Percentiles rank a stretch among this genome's conserved stretches.
Conservation (phyloP, 2,888 invertebrate species). For the Andrena dorsata region DNA sequence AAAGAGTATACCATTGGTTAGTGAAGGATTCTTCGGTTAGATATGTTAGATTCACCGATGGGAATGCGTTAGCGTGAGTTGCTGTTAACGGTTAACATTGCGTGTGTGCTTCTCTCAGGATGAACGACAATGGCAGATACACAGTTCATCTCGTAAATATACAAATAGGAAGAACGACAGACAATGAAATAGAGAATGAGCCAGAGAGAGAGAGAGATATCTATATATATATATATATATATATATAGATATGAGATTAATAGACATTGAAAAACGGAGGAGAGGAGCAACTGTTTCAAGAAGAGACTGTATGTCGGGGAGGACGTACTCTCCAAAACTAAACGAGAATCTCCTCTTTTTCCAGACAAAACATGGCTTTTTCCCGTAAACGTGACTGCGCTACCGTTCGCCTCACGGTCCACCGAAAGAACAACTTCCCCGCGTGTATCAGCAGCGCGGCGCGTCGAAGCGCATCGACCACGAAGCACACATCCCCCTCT, state of each 20-base stretch:
- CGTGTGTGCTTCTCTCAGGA: conserved; percentile 34
- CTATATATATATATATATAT: too few species aligned
- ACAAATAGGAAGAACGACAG: conserved; percentile 7
- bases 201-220: not conserved
- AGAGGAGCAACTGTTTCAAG: conserved; percentile 59
- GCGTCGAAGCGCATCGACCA: conserved; percentile 63
- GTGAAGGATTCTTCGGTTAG: conserved; percentile 62
- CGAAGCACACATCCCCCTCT: conserved; percentile 66
- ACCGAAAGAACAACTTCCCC: conserved; percentile 49
- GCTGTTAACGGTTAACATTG: conserved; percentile 62
- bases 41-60: conserved; percentile 62
- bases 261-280: conserved; percentile 51
- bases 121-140: conserved; percentile 44
- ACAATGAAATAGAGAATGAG: conserved; percentile 8
- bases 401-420: conserved; percentile 15
- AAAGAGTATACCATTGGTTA: conserved; percentile 53
- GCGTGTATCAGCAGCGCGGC: conserved; percentile 36
- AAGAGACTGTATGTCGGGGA: conserved; percentile 38
- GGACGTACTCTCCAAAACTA: conserved; percentile 23
- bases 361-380: conserved; percentile 30
- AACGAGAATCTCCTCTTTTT: conserved; percentile 66
- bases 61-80: conserved; percentile 58
- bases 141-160: conserved; percentile 27
- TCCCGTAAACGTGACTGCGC: conserved; percentile 36
- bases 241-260: conserved; percentile 27